These are phyloP conservation scores for Sinella curviseta DNA, from an alignment of 1,140 invertebrate genomes.

Conservation along the genomic window DNA sequence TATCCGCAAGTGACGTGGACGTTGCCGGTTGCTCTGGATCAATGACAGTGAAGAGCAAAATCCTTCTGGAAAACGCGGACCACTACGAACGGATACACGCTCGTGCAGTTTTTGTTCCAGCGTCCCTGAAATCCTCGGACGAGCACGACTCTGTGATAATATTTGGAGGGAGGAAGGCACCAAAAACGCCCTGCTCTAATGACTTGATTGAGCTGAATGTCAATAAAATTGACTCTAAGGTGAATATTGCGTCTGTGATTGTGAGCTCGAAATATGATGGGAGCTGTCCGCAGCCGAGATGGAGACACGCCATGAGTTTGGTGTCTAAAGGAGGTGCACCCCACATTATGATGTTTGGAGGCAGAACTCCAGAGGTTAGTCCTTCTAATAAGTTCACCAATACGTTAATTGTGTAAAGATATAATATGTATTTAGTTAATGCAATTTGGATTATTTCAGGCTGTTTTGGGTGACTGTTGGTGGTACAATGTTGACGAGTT, in stretches of 20 bases:
- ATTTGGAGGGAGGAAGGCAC: slow-evolving; percentile 46
- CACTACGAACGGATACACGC: slow-evolving; percentile 38
- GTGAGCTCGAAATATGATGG: slow-evolving; percentile 1
- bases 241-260: neutral
- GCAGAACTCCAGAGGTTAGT: slow-evolving; percentile 36
- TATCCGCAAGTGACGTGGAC: neutral
- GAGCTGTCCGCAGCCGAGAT: slow-evolving; percentile 29
- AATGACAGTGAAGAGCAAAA: slow-evolving; percentile 24
- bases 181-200: slow-evolving; percentile 35
- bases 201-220: slow-evolving; percentile 38
- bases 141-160: slow-evolving; percentile 33
- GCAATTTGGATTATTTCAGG: neutral
- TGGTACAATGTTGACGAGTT: slow-evolving; percentile 6
- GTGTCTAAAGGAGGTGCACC: slow-evolving; percentile 22
- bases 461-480: neutral
- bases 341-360: slow-evolving; percentile 40
- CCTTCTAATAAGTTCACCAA: neutral
- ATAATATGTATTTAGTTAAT: neutral
- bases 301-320: slow-evolving; percentile 39
- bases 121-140: slow-evolving; percentile 14
- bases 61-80: slow-evolving; percentile 28
- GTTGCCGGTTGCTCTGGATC: neutral
- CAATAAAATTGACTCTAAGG: slow-evolving; percentile 14
- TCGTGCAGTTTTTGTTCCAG: slow-evolving; percentile 25
- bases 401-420: neutral